A percentile compares a stretch with the other conserved stretches of the same genome.
Conservation (phyloP, 2,888 invertebrate species). For the Apamea anceps region DNA sequence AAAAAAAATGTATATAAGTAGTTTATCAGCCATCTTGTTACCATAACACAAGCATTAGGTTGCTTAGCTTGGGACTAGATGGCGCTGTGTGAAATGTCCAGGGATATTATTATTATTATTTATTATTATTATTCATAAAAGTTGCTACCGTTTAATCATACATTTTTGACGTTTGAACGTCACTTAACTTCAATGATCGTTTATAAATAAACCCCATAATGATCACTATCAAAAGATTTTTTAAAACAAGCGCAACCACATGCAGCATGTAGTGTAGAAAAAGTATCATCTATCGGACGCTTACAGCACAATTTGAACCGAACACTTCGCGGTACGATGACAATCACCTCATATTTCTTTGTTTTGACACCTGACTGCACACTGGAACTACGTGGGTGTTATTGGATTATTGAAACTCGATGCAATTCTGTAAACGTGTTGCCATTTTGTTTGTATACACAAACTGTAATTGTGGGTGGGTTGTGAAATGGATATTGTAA, state of each 20-base stretch:
- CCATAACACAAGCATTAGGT: too few relatives aligned
- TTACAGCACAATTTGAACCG: constrained; percentile 44
- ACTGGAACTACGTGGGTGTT: constrained; percentile 54
- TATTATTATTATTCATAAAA: too few relatives aligned
- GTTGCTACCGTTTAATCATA: too few relatives aligned
- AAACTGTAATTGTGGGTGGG: constrained; percentile 28
- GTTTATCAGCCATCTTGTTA: too few relatives aligned
- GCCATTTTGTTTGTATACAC: constrained; percentile 48
- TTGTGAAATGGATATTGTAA: constrained; percentile 34
- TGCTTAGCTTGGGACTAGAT: too few relatives aligned
- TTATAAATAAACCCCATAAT: too few relatives aligned
- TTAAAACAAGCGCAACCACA: neutral
- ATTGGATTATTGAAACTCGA: constrained; percentile 66
- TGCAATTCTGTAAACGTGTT: constrained; percentile 60
- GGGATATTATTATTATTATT: too few relatives aligned
- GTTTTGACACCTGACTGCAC: constrained; percentile 61
- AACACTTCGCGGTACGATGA: constrained; percentile 50
- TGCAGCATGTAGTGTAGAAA: constrained; percentile 4
- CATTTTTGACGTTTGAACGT: too few relatives aligned
- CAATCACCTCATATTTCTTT: constrained; percentile 50
- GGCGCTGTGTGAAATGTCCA: too few relatives aligned
- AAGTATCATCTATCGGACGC: constrained; percentile 44
- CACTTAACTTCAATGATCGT: too few relatives aligned
- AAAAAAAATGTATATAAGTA: too few relatives aligned
- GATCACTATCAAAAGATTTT: neutral